Evolutionary conservation across 2,888 invertebrate species (phyloP).

Genomic region (Dicroscelio sp.): DNA sequence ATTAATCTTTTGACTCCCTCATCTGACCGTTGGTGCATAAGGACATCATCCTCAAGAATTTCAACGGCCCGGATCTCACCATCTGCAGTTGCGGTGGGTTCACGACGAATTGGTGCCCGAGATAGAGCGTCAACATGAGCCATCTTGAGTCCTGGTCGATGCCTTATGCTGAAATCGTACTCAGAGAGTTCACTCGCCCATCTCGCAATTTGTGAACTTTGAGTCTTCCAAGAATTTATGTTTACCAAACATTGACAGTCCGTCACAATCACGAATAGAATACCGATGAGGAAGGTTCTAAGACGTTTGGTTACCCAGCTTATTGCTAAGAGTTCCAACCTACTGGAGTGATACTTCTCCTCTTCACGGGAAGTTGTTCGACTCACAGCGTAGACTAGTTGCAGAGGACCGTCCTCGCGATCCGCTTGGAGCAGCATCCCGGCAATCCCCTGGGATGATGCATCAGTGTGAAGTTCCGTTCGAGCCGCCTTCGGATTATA

Average conservation of each 20-base stretch:
- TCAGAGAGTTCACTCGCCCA: slow-evolving; percentile 80
- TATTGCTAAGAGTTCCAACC: slow-evolving; percentile 82
- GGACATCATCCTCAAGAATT: neutral
- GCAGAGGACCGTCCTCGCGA: neutral
- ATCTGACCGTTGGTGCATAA: slow-evolving; percentile 2
- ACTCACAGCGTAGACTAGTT: slow-evolving; percentile 16
- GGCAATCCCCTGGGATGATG: neutral
- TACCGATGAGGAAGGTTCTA: slow-evolving; percentile 75
- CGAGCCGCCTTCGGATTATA: neutral
- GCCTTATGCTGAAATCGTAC: slow-evolving; percentile 74
- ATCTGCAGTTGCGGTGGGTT: neutral
- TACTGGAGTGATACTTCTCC: slow-evolving; percentile 80
- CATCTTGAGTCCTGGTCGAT: slow-evolving; percentile 75
- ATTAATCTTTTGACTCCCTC: neutral
- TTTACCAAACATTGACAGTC: slow-evolving; percentile 85
- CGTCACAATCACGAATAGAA: slow-evolving; percentile 80
- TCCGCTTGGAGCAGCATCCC: slow-evolving; percentile 30
- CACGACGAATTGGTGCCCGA: slow-evolving; percentile 68
- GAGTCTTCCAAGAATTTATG: slow-evolving; percentile 70
- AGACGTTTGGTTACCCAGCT: slow-evolving; percentile 48
- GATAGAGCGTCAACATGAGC: slow-evolving; percentile 83
- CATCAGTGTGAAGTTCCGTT: slow-evolving; percentile 48
- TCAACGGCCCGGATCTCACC: neutral
- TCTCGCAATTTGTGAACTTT: slow-evolving; percentile 80
- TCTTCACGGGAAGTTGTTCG: neutral